Evolutionary conservation across 1,140 invertebrate species (phyloP).

Genomic region (Diorhabda carinulata): DNA sequence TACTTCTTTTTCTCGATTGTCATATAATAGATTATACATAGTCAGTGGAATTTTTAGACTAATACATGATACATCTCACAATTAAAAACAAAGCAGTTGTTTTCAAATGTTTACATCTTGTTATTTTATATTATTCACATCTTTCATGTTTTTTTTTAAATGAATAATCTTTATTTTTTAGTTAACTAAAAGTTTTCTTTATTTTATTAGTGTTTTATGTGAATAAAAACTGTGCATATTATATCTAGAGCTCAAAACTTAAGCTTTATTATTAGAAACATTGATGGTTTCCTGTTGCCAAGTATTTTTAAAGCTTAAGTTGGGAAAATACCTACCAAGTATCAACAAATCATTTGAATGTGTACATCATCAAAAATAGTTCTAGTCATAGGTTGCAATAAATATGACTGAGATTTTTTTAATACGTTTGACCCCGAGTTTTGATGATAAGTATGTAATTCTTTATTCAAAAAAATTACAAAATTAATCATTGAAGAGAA

Average conservation of each 20-base stretch:
- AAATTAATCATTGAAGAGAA: not conserved
- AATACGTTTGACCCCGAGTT: constrained; percentile 31
- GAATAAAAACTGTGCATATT: not conserved
- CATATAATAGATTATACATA: no score
- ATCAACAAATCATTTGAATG: constrained; percentile 2
- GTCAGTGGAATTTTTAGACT: no score
- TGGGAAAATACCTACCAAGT: not conserved
- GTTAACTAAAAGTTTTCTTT: no score
- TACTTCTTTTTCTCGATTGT: no score
- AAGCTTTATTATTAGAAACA: constrained; percentile 1
- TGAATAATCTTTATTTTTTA: no score
- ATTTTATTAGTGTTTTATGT: not conserved
- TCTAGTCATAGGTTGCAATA: not conserved
- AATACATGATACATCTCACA: no score
- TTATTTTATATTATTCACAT: no score
- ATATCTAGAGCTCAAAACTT: not conserved
- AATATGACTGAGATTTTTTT: constrained; percentile 9
- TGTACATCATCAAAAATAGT: constrained; percentile 1
- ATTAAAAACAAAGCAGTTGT: no score
- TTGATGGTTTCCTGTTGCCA: not conserved
- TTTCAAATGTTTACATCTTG: no score
- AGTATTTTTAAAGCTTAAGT: not conserved
- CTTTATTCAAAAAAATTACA: not conserved
- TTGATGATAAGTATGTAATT: constrained; percentile 51
- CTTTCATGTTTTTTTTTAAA: no score